These are phyloP conservation scores for Uria aalge DNA, from an alignment of 2,113 vertebrate species.

Conservation along the genomic window DNA sequence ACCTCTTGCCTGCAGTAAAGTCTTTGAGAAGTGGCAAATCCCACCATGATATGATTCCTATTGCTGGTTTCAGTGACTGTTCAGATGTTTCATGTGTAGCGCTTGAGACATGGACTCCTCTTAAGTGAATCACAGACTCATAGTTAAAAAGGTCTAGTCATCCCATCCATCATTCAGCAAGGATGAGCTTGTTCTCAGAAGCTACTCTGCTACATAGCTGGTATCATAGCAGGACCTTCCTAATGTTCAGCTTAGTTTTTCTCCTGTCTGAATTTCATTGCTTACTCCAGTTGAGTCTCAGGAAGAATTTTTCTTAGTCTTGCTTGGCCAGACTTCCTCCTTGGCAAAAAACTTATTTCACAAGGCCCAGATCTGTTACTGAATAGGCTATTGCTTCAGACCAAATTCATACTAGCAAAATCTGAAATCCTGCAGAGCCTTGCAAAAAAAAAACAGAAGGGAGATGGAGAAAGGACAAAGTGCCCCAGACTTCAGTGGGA, in stretches of 20 bases:
- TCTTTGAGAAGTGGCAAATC: background rate
- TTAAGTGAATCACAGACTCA: background rate
- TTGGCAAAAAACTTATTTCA: background rate
- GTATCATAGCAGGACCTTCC: background rate
- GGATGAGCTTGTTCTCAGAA: background rate
- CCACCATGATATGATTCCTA: background rate
- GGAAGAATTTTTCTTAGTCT: background rate
- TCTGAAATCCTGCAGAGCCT: background rate
- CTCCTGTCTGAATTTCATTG: background rate
- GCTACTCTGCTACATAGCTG: background rate
- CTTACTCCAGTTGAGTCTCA: background rate
- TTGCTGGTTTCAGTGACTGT: background rate
- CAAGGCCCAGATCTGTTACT: background rate
- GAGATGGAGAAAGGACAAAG: background rate
- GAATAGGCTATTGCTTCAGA: background rate
- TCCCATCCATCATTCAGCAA: background rate
- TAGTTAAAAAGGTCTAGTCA: background rate
- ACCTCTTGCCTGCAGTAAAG: background rate
- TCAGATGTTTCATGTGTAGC: background rate
- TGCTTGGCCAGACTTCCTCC: background rate
- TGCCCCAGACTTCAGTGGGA: background rate
- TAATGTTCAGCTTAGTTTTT: background rate
- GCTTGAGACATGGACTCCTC: background rate
- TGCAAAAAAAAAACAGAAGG: background rate
- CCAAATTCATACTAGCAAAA: background rate